phyloP scores from a whole-genome alignment of 2,888 invertebrate species.

The Flabesymbios commensalis region DNA sequence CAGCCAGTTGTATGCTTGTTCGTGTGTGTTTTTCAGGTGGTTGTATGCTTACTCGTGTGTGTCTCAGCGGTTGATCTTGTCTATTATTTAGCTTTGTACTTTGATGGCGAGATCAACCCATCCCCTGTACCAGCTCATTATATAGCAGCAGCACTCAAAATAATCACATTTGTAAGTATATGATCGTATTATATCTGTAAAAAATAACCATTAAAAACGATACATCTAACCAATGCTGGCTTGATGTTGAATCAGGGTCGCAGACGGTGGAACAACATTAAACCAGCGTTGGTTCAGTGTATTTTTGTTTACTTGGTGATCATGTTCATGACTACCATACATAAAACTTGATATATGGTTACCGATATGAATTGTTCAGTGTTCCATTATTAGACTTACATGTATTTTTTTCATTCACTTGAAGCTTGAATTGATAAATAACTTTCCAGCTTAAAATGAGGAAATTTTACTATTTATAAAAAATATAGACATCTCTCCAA shows the following conservation, averaged over 20 bases:
- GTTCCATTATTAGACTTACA: no score
- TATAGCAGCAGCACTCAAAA: background rate
- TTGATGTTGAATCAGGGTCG: no score
- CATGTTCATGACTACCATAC: background rate
- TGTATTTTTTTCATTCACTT: no score
- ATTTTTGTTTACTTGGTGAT: background rate
- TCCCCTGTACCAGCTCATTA: conserved; percentile 11
- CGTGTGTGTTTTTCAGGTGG: conserved; percentile 7
- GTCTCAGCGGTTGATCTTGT: conserved; percentile 10
- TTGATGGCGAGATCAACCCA: background rate
- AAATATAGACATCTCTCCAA: no score
- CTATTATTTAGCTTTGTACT: conserved; percentile 1
- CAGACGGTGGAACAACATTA: no score
- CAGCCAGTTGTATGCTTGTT: no score
- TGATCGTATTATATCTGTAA: background rate
- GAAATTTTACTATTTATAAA: background rate
- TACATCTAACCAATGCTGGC: no score
- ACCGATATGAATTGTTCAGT: no score
- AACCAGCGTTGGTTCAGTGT: no score
- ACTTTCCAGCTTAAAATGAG: no score
- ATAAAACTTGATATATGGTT: no score
- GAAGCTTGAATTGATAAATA: no score
- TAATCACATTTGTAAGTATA: conserved; percentile 16
- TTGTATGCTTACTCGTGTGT: background rate
- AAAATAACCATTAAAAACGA: background rate